Evolutionary conservation across 1,140 invertebrate species (phyloP).

Genomic region (Drosophila prosaltans): DNA sequence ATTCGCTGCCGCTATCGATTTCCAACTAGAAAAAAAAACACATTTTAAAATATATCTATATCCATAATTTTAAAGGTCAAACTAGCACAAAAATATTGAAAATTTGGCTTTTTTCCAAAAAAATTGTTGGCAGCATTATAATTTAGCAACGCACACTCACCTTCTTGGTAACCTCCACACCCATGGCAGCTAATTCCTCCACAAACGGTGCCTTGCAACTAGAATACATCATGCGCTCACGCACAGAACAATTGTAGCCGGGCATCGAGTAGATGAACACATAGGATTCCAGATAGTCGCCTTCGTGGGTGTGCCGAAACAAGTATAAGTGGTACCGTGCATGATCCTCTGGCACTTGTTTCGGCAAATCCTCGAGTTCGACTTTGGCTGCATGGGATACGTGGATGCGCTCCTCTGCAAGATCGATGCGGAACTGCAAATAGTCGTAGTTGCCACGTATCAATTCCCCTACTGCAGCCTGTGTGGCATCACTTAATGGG

Average conservation of each 20-base stretch:
- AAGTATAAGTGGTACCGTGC: slow-evolving; percentile 96
- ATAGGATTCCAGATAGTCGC: slow-evolving; percentile 92
- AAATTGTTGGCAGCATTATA: no score
- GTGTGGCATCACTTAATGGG: slow-evolving; percentile 93
- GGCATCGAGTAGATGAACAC: slow-evolving; percentile 99
- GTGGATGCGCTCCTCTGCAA: slow-evolving; percentile 76
- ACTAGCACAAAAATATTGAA: slow-evolving; percentile 9
- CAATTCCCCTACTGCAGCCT: slow-evolving; percentile 89
- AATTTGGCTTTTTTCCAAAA: not conserved
- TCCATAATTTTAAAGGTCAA: not conserved
- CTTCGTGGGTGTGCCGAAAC: slow-evolving; percentile 96
- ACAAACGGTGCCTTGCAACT: slow-evolving; percentile 96
- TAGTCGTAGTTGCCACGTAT: slow-evolving; percentile 88
- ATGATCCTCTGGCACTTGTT: slow-evolving; percentile 91
- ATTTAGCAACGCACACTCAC: slow-evolving; percentile 84
- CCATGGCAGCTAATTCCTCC: slow-evolving; percentile 90
- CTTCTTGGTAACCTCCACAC: slow-evolving; percentile 91
- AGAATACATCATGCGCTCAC: slow-evolving; percentile 98
- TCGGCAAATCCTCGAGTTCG: slow-evolving; percentile 87
- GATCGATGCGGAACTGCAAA: slow-evolving; percentile 90
- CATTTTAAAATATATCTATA: not conserved
- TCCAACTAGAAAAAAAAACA: slow-evolving; percentile 88
- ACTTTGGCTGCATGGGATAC: slow-evolving; percentile 87
- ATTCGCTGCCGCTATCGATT: slow-evolving; percentile 93
- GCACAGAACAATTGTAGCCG: slow-evolving; percentile 95